Evolutionary conservation across 2,888 invertebrate species (phyloP).

Genomic region (Drymonia ruficornis): DNA sequence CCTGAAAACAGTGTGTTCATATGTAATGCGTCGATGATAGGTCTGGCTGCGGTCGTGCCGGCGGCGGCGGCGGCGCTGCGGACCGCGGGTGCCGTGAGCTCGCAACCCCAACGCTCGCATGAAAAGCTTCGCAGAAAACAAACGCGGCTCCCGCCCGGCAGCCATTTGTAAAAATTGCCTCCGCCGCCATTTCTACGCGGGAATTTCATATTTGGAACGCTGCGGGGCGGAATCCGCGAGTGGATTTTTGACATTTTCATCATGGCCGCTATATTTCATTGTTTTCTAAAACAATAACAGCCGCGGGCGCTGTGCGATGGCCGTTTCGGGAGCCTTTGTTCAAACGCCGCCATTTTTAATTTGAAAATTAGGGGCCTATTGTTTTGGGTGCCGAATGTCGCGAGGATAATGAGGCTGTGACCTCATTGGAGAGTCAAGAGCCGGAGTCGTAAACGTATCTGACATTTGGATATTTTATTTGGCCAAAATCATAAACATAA

Average conservation of each 20-base stretch:
- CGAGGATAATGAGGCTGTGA: conserved; percentile 36
- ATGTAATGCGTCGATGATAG: neutral
- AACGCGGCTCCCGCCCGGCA: conserved; percentile 71
- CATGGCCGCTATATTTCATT: conserved; percentile 74
- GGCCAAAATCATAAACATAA: too few species aligned
- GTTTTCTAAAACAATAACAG: conserved; percentile 77
- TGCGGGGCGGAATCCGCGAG: conserved; percentile 75
- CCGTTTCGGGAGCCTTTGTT: conserved; percentile 71
- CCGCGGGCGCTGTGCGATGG: conserved; percentile 54
- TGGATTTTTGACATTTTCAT: conserved; percentile 68
- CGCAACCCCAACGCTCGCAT: conserved; percentile 34
- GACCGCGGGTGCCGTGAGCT: conserved; percentile 8
- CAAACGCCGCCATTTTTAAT: conserved; percentile 72
- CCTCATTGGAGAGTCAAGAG: conserved; percentile 40
- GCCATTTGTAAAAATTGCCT: conserved; percentile 84
- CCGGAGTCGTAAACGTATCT: neutral
- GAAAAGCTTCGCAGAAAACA: conserved; percentile 56
- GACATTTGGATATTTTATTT: neutral
- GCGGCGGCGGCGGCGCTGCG: neutral
- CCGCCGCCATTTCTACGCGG: conserved; percentile 81
- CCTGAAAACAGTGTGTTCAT: too few species aligned
- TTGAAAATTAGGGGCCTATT: conserved; percentile 72
- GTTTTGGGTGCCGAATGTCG: conserved; percentile 38
- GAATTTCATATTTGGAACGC: conserved; percentile 81
- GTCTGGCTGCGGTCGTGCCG: neutral